phyloP scores from a whole-genome alignment of 2,888 invertebrate species.

The Clostera curtula region DNA sequence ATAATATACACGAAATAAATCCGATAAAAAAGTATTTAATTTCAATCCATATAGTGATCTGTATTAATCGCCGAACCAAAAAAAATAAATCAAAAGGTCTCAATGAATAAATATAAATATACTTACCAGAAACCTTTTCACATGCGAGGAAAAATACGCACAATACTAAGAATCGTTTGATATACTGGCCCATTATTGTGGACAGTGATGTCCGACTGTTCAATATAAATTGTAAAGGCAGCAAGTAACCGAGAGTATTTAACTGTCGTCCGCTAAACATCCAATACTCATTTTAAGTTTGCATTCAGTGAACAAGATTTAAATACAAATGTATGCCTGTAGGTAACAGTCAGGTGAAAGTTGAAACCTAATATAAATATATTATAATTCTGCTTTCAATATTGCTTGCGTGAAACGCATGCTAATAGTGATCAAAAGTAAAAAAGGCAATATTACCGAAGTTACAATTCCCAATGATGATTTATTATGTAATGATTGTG shows the following conservation, averaged over 20 bases:
- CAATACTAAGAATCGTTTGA: conserved; percentile 15
- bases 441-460: no score
- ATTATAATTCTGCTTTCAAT: conserved; percentile 49
- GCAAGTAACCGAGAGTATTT: conserved; percentile 56
- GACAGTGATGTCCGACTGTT: conserved; percentile 38
- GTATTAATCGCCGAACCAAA: no score
- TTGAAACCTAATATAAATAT: conserved; percentile 37
- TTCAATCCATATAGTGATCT: no score
- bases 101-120: no score
- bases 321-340: conserved; percentile 56
- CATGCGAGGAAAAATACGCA: background rate
- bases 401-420: conserved; percentile 40
- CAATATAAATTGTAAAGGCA: conserved; percentile 49
- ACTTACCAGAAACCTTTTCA: no score
- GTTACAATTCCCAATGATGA: no score
- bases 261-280: conserved; percentile 47
- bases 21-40: no score
- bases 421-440: conserved; percentile 15
- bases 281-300: conserved; percentile 50
- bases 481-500: no score
- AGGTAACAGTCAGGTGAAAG: conserved; percentile 45
- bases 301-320: conserved; percentile 64
- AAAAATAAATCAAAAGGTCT: no score
- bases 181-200: conserved; percentile 23
- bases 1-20: no score